These are phyloP conservation scores for Pseudopodoces humilis DNA, from an alignment of 2,113 vertebrate species.

Conservation along the genomic window DNA sequence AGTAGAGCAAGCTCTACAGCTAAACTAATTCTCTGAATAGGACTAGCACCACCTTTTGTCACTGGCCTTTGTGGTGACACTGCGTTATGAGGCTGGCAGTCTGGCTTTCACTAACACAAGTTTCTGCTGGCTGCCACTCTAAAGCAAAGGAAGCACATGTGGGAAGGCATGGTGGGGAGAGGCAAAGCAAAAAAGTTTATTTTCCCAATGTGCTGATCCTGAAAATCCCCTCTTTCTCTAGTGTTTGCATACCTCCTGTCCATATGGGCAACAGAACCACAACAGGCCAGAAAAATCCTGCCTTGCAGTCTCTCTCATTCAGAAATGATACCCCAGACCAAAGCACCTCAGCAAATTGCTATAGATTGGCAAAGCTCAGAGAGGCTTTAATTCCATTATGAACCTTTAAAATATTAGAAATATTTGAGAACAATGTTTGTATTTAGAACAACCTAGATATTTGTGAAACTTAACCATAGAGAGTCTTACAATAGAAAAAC, in stretches of 20 bases:
- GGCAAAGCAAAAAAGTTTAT: not conserved
- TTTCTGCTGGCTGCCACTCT: not conserved
- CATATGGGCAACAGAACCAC: not conserved
- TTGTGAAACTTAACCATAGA: not conserved
- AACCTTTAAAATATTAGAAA: not conserved
- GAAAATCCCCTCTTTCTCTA: not conserved
- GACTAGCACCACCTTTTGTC: not conserved
- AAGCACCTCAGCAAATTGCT: not conserved
- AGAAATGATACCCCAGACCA: not conserved
- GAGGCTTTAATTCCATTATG: not conserved
- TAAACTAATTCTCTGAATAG: not conserved
- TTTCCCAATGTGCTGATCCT: not conserved
- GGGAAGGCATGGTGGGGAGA: not conserved
- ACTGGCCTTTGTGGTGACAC: not conserved
- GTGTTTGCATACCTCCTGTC: not conserved
- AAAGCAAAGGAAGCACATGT: not conserved
- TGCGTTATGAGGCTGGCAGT: not conserved
- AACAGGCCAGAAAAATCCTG: not conserved
- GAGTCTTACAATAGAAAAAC: not conserved
- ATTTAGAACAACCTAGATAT: not conserved
- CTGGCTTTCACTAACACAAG: not conserved
- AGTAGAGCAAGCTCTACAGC: not conserved
- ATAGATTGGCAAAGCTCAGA: not conserved
- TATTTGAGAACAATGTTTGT: not conserved
- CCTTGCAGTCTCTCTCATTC: not conserved